Base-by-base conservation (phyloP, 2,888 invertebrate genomes). In the Sphinx pinastri region DNA sequence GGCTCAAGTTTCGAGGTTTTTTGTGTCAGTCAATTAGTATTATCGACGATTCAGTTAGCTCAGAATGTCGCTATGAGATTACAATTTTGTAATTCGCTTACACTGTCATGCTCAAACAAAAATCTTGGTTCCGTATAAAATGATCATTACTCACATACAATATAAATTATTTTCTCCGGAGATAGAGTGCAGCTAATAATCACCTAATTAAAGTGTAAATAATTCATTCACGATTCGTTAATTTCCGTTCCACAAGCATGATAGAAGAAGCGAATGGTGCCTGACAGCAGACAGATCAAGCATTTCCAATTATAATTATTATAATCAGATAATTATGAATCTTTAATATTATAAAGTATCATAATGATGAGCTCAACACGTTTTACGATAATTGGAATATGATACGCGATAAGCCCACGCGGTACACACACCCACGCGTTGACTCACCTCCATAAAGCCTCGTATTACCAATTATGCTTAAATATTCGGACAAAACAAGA, bases 401-500 rank as follows among this genome's bases (percentile, higher is more conserved):
- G 47, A 63, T 31, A 58, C 31, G 19, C 58, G 63, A 63, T 63
- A 63, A 47, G 12, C 60, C 60, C 60, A 63, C 60, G 60, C 60
- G 16, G 47, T 45, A 16, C 60, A 19, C 47, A 63, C 60, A 19
- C 63, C 63, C 63, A 63, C 55, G 19, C 47, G 19, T 19, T 63
- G 47, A 63, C 63, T 60, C 63, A 49, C 63, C 63, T 55, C 19
- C 19, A 63, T 49, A 63, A 13, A 31, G 38, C 31, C 13, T 58
- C 31, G 58, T 31, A 58, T 58, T 49, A 49, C 63, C 63, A 63
- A 63, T 63, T 63, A 63, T 19, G 49, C 47, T 16, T 16, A 49
- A 63, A 63, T 49, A 63, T 63, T 63, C 19, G 49, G 47, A 49
- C 63, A 63, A 49, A 63, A 63, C 63, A 63, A 49, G 63, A 63